A percentile compares a stretch with the other conserved stretches of the same genome.
These are phyloP conservation scores for Dasysyrphus tricinctus DNA, from an alignment of 2,888 invertebrate genomes.

Conservation along the genomic window DNA sequence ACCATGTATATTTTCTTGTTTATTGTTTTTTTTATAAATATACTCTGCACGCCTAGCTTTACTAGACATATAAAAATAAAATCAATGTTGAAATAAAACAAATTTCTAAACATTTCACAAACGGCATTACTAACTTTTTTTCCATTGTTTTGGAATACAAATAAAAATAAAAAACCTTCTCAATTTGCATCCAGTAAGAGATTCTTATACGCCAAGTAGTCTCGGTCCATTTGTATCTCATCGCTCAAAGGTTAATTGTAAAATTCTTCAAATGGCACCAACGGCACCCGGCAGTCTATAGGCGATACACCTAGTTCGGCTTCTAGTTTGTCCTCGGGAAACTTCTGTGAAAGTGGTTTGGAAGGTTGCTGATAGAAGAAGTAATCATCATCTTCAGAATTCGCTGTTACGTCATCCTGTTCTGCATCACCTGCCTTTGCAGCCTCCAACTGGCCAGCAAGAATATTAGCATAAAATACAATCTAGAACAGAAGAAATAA, in stretches of 20 bases:
- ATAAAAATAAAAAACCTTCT: conserved; percentile 74
- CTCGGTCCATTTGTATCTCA: conserved; percentile 96
- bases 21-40: conserved; percentile 54
- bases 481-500: conserved; percentile 84
- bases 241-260: conserved; percentile 97
- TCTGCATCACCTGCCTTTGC: conserved; percentile 86
- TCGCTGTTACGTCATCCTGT: conserved; percentile 80
- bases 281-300: conserved; percentile 91
- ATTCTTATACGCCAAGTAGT: conserved; percentile 95
- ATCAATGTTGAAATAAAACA: conserved; percentile 58
- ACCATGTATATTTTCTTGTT: conserved; percentile 49
- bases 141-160: conserved; percentile 15
- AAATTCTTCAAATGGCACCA: conserved; percentile 94
- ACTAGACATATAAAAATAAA: conserved; percentile 63
- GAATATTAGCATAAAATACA: conserved; percentile 93
- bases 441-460: conserved; percentile 91
- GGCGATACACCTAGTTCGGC: conserved; percentile 87
- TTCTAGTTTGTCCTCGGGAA: conserved; percentile 85
- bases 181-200: conserved; percentile 81
- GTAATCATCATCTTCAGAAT: conserved; percentile 83
- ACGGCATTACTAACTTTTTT: conserved; percentile 7
- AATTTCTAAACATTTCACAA: conserved; percentile 34
- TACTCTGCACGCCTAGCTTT: conserved; percentile 50
- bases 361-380: conserved; percentile 80
- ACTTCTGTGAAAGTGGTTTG: conserved; percentile 80